Evolutionary conservation across 2,888 invertebrate species (phyloP).

Genomic region (Hyposoter didymator): DNA sequence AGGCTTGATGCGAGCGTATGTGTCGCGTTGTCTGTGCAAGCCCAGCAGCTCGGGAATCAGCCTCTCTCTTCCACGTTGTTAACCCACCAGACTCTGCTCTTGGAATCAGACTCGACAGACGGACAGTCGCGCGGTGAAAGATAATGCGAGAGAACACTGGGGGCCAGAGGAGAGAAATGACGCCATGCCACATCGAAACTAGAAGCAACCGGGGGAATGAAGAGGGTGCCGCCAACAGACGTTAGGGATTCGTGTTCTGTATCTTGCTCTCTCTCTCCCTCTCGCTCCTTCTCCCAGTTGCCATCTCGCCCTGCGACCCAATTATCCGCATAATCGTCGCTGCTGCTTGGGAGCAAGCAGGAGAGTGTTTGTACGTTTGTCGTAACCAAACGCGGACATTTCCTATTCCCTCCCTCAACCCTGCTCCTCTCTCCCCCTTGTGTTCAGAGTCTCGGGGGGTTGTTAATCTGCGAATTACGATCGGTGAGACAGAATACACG

Average conservation of each 20-base stretch:
- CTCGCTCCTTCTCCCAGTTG: background rate
- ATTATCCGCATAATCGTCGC: conserved; percentile 71
- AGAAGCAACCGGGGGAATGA: conserved; percentile 26
- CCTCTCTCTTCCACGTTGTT: conserved; percentile 30
- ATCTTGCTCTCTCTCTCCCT: conserved; percentile 28
- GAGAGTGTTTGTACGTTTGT: conserved; percentile 66
- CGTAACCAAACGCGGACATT: conserved; percentile 47
- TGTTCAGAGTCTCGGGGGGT: conserved; percentile 57
- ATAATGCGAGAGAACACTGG: conserved; percentile 61
- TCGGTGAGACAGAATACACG: conserved; percentile 59
- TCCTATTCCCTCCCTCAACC: conserved; percentile 22
- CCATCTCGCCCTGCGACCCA: conserved; percentile 59
- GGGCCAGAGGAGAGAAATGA: conserved; percentile 26
- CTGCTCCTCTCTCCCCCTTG: background rate
- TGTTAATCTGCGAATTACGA: conserved; percentile 67
- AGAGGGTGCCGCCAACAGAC: conserved; percentile 64
- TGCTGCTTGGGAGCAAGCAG: conserved; percentile 6
- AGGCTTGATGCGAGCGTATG: conserved; percentile 50
- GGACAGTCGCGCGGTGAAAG: conserved; percentile 62
- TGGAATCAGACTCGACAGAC: conserved; percentile 57
- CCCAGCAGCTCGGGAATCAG: background rate
- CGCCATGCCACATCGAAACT: conserved; percentile 15
- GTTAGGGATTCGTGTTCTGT: conserved; percentile 35
- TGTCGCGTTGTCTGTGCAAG: background rate
- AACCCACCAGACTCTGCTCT: conserved; percentile 42